Conservation (phyloP, 2,888 invertebrate species). For the Troglohyphantes excavatus region DNA sequence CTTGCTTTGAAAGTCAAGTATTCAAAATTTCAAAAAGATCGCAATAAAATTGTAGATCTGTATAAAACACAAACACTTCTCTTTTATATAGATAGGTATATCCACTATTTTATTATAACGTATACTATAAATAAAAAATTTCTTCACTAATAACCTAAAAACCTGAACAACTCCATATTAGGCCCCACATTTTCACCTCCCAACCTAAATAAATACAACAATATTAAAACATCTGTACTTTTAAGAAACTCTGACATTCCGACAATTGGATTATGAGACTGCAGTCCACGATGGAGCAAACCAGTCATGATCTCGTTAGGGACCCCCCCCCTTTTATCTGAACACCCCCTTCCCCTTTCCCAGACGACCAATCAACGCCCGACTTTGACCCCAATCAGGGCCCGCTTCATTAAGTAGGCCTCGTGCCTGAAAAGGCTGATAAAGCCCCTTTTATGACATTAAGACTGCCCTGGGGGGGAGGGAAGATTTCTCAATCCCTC, state of each 20-base stretch:
- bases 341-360: constrained; percentile 1
- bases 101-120: too few relatives aligned
- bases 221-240: constrained; percentile 27
- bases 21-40: too few relatives aligned
- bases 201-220: background rate
- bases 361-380: constrained; percentile 67
- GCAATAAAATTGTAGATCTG: too few relatives aligned
- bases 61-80: too few relatives aligned
- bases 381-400: constrained; percentile 71
- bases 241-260: constrained; percentile 33
- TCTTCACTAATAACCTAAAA: too few relatives aligned
- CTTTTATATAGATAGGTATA: too few relatives aligned
- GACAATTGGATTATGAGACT: constrained; percentile 55
- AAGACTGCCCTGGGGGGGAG: constrained; percentile 50
- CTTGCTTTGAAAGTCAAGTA: too few relatives aligned
- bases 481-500: constrained; percentile 49
- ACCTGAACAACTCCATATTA: too few relatives aligned
- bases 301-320: constrained; percentile 62
- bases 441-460: constrained; percentile 68
- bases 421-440: constrained; percentile 64
- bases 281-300: background rate
- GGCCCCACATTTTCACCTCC: background rate
- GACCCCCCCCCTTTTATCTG: too few relatives aligned
- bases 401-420: constrained; percentile 65
- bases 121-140: too few relatives aligned